Conservation (phyloP, 2,888 invertebrate genomes). For the Cotesia congregata region DNA sequence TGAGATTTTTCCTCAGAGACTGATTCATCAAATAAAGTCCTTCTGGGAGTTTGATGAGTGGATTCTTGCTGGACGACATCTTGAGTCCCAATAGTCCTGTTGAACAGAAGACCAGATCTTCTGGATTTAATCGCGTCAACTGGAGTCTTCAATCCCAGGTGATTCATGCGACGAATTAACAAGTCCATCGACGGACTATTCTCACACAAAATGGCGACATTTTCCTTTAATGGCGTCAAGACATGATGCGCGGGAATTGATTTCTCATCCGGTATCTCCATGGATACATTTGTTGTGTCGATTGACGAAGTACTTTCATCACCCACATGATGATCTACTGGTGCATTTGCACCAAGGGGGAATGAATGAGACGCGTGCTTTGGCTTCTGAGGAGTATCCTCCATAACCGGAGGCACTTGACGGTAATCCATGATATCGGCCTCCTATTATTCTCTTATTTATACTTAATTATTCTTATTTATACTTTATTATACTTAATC, state of each 20-base stretch:
- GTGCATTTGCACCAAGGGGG: too few relatives aligned
- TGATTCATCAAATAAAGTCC: background rate
- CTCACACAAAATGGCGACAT: background rate
- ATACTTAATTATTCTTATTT: too few relatives aligned
- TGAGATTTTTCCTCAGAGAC: background rate
- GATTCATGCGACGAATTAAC: background rate
- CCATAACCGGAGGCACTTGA: background rate
- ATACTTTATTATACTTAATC: too few relatives aligned
- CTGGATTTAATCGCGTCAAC: background rate
- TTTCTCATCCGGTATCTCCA: background rate
- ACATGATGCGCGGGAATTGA: background rate
- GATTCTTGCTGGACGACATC: background rate
- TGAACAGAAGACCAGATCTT: background rate
- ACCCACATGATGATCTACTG: background rate
- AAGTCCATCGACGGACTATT: background rate
- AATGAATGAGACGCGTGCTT: background rate
- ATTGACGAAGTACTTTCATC: background rate
- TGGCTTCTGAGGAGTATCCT: background rate
- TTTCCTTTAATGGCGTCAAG: background rate
- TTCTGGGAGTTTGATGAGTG: background rate
- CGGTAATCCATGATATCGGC: background rate
- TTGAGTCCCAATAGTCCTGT: background rate
- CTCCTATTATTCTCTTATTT: too few relatives aligned
- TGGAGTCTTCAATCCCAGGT: background rate
- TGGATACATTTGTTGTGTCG: background rate